Percentiles rank a stretch among this genome's conserved stretches.
phyloP scores from a whole-genome alignment of 1,140 invertebrate genomes.

The Aethina tumida region DNA sequence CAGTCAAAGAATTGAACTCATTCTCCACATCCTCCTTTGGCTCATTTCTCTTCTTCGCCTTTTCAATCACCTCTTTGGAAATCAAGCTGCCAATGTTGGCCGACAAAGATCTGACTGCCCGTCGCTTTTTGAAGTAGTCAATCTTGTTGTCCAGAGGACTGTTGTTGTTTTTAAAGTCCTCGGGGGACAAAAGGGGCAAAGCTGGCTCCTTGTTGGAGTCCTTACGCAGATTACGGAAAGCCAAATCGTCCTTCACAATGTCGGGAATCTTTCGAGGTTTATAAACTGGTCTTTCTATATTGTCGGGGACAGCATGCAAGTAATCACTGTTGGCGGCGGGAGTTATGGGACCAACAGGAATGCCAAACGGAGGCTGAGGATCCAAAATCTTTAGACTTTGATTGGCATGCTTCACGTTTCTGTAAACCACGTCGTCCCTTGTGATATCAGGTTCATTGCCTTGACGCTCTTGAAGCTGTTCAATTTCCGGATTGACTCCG shows the following conservation, averaged over 20 bases:
- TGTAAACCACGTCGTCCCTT: constrained; percentile 72
- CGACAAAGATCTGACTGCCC: constrained; percentile 67
- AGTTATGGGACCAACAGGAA: constrained; percentile 70
- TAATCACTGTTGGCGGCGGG: constrained; percentile 71
- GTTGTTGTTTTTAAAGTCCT: constrained; percentile 32
- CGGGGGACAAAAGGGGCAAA: constrained; percentile 30
- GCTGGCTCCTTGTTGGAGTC: constrained; percentile 48
- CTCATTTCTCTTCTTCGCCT: constrained; percentile 42
- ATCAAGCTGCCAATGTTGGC: constrained; percentile 69
- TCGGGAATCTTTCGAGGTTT: constrained; percentile 63
- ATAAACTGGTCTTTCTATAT: constrained; percentile 47
- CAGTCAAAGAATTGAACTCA: constrained; percentile 25
- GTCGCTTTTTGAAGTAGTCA: constrained; percentile 50
- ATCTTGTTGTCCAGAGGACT: constrained; percentile 9
- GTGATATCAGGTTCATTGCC: constrained; percentile 70
- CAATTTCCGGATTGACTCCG: constrained; percentile 33
- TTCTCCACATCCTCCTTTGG: constrained; percentile 31
- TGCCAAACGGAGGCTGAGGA: constrained; percentile 81
- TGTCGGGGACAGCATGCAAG: constrained; percentile 60
- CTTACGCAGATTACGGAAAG: constrained; percentile 72
- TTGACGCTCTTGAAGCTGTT: constrained; percentile 37
- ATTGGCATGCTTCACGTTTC: constrained; percentile 67
- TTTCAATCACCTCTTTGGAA: constrained; percentile 44
- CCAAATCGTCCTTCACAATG: constrained; percentile 76
- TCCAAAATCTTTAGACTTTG: constrained; percentile 59